These are phyloP conservation scores for Apolygus lucorum DNA, from an alignment of 1,140 invertebrate genomes.

Conservation along the genomic window DNA sequence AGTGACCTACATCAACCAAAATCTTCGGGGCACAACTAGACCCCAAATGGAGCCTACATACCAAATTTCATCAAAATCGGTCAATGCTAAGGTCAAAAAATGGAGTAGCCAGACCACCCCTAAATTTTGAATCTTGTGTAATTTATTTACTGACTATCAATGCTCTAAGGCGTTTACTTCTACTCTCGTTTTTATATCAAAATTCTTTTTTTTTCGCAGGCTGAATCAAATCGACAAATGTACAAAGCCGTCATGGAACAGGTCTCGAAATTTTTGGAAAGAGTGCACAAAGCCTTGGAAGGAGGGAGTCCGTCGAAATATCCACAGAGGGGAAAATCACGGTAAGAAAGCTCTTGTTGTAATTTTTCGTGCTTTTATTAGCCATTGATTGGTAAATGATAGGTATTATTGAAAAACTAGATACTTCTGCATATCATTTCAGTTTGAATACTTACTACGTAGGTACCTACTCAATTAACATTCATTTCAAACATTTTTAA, in stretches of 20 bases:
- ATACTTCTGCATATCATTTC: too few relatives aligned
- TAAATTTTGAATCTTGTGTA: background rate
- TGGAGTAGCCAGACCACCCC: background rate
- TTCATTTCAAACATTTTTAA: too few relatives aligned
- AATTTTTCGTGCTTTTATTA: too few relatives aligned
- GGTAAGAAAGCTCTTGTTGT: constrained; percentile 22
- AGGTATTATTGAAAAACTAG: too few relatives aligned
- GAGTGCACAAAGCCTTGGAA: constrained; percentile 55
- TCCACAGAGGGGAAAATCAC: constrained; percentile 28
- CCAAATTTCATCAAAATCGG: background rate
- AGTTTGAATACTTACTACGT: too few relatives aligned
- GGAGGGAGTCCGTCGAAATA: constrained; percentile 34
- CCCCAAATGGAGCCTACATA: too few relatives aligned
- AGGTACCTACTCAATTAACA: too few relatives aligned
- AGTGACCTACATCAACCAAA: too few relatives aligned
- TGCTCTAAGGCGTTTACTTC: background rate
- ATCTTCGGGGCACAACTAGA: too few relatives aligned
- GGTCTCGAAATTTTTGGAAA: constrained; percentile 62
- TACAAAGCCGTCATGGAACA: constrained; percentile 69
- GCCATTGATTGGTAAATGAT: too few relatives aligned
- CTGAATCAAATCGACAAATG: constrained; percentile 66
- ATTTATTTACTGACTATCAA: too few relatives aligned
- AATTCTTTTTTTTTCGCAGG: constrained; percentile 44
- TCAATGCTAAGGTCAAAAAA: background rate
- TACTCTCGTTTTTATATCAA: background rate